These are phyloP conservation scores for Omphaloscelis lunosa DNA, from an alignment of 2,888 invertebrate genomes.

Conservation along the genomic window DNA sequence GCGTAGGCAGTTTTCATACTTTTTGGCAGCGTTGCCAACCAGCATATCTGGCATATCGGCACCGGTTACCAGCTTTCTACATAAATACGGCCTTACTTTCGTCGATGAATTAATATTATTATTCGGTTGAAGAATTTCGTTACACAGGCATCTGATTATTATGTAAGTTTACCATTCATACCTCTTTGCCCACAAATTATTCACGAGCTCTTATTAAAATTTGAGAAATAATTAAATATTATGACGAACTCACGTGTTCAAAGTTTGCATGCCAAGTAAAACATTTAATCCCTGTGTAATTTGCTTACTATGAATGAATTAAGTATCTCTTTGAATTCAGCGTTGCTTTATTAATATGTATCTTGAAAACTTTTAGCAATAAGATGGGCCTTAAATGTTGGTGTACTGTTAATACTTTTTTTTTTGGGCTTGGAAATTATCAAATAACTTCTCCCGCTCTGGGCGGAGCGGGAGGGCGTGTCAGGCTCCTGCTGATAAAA, in stretches of 20 bases:
- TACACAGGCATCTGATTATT: too few relatives aligned
- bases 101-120: background rate
- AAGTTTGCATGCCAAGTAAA: background rate
- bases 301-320: conserved; percentile 20
- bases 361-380: background rate
- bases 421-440: too few relatives aligned
- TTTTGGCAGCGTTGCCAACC: too few relatives aligned
- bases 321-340: background rate
- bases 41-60: too few relatives aligned
- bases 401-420: too few relatives aligned
- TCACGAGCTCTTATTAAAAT: background rate
- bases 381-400: background rate
- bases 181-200: background rate
- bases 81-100: background rate
- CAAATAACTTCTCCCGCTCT: too few relatives aligned
- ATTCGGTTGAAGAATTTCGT: background rate
- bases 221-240: background rate
- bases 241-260: background rate
- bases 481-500: too few relatives aligned
- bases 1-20: too few relatives aligned
- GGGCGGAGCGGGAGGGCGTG: too few relatives aligned
- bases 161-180: background rate
- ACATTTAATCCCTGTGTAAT: background rate
- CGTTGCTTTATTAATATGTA: background rate
- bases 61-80: too few relatives aligned